Evolutionary conservation across 2,113 vertebrate genomes (phyloP).

Genomic region (Stictonetta naevosa): DNA sequence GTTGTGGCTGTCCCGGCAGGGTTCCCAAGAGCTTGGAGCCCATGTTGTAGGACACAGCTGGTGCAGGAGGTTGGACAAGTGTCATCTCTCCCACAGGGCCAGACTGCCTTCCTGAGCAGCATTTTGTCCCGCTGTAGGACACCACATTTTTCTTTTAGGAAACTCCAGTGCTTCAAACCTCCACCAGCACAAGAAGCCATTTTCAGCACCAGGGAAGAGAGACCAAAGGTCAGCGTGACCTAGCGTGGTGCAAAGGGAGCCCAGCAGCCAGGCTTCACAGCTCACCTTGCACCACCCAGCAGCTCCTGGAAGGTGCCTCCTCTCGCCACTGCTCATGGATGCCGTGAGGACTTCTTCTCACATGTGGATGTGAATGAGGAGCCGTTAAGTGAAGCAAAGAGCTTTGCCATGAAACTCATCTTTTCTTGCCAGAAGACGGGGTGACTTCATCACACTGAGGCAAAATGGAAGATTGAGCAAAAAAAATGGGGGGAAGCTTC

Average conservation of each 20-base stretch:
- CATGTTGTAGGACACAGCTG: not conserved
- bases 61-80: not conserved
- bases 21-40: not conserved
- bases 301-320: not conserved
- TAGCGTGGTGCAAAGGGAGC: not conserved
- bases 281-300: not conserved
- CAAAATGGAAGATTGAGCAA: not conserved
- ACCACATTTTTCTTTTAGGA: not conserved
- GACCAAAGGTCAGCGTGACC: not conserved
- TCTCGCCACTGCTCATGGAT: accelerated
- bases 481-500: not conserved
- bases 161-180: not conserved
- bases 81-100: not conserved
- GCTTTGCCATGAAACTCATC: not conserved
- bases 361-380: not conserved
- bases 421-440: not conserved
- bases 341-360: not conserved
- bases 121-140: not conserved
- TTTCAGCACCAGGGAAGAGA: not conserved
- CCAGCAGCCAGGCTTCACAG: not conserved
- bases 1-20: not conserved
- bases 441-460: not conserved
- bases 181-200: not conserved
- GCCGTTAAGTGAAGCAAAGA: not conserved
- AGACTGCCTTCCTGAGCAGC: not conserved